Conservation (phyloP, 2,888 invertebrate genomes). For the Pardosa pseudoannulata region DNA sequence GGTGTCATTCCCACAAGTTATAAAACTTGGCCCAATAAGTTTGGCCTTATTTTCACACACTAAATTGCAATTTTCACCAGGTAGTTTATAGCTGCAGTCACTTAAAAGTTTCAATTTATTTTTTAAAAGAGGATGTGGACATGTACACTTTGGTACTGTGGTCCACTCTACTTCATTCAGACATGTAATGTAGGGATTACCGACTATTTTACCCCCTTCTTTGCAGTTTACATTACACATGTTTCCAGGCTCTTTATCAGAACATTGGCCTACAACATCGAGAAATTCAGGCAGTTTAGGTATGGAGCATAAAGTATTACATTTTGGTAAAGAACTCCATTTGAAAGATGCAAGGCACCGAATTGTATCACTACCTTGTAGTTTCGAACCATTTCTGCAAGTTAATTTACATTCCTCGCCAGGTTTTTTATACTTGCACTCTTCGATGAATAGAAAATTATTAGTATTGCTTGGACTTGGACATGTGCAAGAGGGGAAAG, state of each 20-base stretch:
- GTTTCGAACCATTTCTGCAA: constrained; percentile 1
- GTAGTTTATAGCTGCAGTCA: not conserved
- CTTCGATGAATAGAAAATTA: not conserved
- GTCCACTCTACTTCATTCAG: not conserved
- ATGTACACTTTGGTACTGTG: not conserved
- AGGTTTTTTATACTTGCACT: not conserved
- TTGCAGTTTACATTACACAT: not conserved
- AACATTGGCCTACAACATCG: not conserved
- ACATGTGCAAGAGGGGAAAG: constrained; percentile 29
- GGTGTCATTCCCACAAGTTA: constrained; percentile 9
- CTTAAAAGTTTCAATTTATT: not conserved
- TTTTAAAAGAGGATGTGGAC: not conserved
- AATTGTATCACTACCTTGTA: constrained; percentile 8
- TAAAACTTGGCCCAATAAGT: not conserved
- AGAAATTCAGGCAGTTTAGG: not conserved
- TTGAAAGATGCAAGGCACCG: not conserved
- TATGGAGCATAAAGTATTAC: not conserved
- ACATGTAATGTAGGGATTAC: not conserved
- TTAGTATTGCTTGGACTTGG: not conserved
- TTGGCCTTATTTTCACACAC: not conserved
- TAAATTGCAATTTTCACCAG: not conserved
- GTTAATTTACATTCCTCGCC: constrained; percentile 20
- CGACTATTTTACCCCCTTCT: not conserved
- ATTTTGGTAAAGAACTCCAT: constrained; percentile 22
- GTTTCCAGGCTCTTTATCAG: not conserved